Evolutionary conservation across 2,113 vertebrate genomes (phyloP).

Genomic region (Phaethon lepturus): DNA sequence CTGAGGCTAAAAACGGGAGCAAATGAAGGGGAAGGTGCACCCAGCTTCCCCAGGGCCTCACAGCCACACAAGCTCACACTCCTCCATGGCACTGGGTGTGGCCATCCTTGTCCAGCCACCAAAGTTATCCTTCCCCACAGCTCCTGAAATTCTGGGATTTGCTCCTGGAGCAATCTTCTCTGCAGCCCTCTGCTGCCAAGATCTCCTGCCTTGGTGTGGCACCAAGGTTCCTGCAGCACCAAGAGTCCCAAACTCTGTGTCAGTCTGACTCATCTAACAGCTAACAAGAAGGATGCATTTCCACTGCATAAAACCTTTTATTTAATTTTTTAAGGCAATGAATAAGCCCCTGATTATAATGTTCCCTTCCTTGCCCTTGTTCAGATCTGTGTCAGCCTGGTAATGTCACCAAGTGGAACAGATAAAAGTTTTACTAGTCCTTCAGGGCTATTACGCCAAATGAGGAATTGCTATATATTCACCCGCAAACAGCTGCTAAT

Average conservation of each 20-base stretch:
- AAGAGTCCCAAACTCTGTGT: neutral
- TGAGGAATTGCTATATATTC: constrained; percentile 24
- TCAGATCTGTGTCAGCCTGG: neutral
- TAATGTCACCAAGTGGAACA: neutral
- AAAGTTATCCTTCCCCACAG: neutral
- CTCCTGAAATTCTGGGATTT: neutral
- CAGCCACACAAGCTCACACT: rapidly evolving
- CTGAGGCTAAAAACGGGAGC: rapidly evolving
- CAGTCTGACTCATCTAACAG: neutral
- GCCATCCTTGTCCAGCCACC: neutral
- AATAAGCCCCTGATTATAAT: constrained; percentile 13
- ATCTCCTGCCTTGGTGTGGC: neutral
- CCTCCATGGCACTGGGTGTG: neutral
- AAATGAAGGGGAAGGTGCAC: neutral
- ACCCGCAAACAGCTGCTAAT: constrained; percentile 34
- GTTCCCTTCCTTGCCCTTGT: neutral
- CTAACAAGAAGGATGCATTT: neutral
- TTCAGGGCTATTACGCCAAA: constrained; percentile 35
- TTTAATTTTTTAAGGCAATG: constrained; percentile 4
- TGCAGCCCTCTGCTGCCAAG: neutral
- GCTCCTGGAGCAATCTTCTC: neutral
- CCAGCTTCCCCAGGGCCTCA: neutral
- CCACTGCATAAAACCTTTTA: neutral
- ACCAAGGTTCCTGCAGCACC: neutral
- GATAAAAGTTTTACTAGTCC: constrained; percentile 34